phyloP scores from a whole-genome alignment of 2,113 vertebrate species.

The Datnioides undecimradiatus region DNA sequence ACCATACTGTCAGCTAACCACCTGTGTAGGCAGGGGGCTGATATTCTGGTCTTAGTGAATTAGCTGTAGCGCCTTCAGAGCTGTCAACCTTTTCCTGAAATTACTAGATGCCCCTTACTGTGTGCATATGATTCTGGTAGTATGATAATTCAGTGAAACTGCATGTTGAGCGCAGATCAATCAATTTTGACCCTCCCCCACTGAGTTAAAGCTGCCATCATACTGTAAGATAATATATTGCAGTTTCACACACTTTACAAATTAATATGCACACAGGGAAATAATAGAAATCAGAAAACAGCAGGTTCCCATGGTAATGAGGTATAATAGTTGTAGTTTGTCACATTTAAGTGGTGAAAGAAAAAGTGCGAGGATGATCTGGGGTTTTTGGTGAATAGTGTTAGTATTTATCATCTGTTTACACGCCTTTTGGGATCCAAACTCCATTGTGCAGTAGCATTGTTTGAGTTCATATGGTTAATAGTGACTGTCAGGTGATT shows the following conservation, averaged over 20 bases:
- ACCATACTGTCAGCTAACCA: constrained; percentile 25
- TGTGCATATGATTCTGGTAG: constrained; percentile 28
- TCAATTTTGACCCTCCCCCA: constrained; percentile 40
- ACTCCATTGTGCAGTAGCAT: no score
- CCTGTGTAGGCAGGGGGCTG: constrained; percentile 24
- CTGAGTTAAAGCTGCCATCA: constrained; percentile 18
- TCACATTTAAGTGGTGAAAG: constrained; percentile 18
- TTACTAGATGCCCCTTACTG: constrained; percentile 32
- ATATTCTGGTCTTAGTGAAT: constrained; percentile 29
- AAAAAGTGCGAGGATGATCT: not conserved
- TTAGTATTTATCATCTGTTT: constrained; percentile 3
- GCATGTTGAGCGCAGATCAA: constrained; percentile 36
- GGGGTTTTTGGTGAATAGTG: not conserved
- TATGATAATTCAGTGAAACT: constrained; percentile 44
- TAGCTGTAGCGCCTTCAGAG: constrained; percentile 31
- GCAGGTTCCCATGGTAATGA: constrained; percentile 17
- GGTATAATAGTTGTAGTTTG: constrained; percentile 11
- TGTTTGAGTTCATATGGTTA: no score
- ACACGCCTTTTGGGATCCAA: not conserved
- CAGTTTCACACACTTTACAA: constrained; percentile 8
- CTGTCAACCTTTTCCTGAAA: constrained; percentile 50
- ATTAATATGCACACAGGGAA: not conserved
- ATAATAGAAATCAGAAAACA: constrained; percentile 14
- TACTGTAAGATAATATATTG: not conserved
- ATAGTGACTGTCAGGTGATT: not conserved